A percentile compares a stretch with the other conserved stretches of the same genome.
phyloP scores from a whole-genome alignment of 2,888 invertebrate species.

The Sympetrum striolatum region DNA sequence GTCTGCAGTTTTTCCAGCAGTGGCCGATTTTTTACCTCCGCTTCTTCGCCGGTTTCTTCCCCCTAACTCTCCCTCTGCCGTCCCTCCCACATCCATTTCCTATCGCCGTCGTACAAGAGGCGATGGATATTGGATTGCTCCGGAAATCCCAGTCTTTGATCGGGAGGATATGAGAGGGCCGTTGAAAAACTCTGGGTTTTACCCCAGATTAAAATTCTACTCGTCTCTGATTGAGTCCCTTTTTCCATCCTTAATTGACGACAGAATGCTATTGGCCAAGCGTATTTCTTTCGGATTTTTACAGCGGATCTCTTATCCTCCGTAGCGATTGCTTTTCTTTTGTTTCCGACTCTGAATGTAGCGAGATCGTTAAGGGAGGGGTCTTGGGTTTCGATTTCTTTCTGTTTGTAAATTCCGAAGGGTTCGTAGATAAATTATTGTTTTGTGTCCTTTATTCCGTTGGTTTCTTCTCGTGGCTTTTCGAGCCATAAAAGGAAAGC shows the following conservation, averaged over 20 bases:
- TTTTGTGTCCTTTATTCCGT: too few species aligned
- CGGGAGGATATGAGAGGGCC: background rate
- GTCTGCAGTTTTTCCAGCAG: constrained; percentile 39
- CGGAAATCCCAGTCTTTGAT: constrained; percentile 15
- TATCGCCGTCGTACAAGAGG: background rate
- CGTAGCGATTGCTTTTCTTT: background rate
- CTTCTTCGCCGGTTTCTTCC: background rate
- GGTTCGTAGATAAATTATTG: too few species aligned
- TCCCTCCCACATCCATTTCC: background rate
- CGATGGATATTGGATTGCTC: constrained; percentile 28
- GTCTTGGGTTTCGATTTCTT: too few species aligned
- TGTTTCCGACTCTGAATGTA: background rate
- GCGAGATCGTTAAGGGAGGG: background rate
- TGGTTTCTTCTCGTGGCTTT: too few species aligned
- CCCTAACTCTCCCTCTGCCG: background rate
- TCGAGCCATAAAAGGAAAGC: too few species aligned
- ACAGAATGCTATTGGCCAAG: background rate
- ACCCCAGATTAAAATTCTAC: constrained; percentile 8
- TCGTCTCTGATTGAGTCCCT: background rate
- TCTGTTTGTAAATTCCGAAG: too few species aligned
- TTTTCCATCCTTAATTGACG: background rate
- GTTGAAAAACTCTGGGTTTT: background rate
- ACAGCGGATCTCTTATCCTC: background rate
- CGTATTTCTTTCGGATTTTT: background rate
- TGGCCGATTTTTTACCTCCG: background rate